Conservation (phyloP, 2,797 vertebrate species). For the Brachyalestes nurse region DNA sequence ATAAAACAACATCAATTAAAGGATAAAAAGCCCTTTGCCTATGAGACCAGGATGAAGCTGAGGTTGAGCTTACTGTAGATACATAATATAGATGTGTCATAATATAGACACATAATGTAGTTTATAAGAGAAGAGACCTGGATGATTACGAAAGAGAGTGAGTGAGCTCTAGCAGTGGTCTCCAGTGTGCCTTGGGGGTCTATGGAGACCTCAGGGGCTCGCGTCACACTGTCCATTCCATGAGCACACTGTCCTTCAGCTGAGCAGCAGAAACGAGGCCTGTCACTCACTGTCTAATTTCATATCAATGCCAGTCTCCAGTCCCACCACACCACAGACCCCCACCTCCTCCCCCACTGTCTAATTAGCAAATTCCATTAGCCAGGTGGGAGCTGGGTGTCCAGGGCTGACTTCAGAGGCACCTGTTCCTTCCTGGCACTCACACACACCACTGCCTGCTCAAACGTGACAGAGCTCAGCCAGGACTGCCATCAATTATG, state of each 20-base stretch:
- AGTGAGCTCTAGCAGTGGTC: constrained; percentile 12
- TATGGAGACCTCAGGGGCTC: constrained; percentile 52
- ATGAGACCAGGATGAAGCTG: neutral
- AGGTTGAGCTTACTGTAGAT: neutral
- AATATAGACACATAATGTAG: too few species aligned
- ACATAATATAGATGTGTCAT: neutral
- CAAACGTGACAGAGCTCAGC: constrained; percentile 31
- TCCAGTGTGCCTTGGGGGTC: neutral
- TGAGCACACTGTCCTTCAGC: constrained; percentile 52
- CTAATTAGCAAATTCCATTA: constrained; percentile 64
- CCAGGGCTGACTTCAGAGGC: constrained; percentile 37
- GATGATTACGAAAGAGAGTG: constrained; percentile 33
- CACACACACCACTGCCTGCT: constrained; percentile 44
- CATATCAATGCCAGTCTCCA: constrained; percentile 31
- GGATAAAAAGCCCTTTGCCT: neutral
- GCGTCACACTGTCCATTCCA: constrained; percentile 55
- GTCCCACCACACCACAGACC: constrained; percentile 6
- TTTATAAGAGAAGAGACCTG: constrained; percentile 37
- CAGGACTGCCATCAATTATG: neutral
- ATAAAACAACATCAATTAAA: neutral
- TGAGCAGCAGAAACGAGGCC: constrained; percentile 64
- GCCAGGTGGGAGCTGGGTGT: constrained; percentile 52
- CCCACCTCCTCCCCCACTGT: constrained; percentile 21
- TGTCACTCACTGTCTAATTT: constrained; percentile 57
- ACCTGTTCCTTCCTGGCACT: constrained; percentile 46